Base-by-base conservation (phyloP, 1,140 invertebrate genomes). In the Spodoptera litura region DNA sequence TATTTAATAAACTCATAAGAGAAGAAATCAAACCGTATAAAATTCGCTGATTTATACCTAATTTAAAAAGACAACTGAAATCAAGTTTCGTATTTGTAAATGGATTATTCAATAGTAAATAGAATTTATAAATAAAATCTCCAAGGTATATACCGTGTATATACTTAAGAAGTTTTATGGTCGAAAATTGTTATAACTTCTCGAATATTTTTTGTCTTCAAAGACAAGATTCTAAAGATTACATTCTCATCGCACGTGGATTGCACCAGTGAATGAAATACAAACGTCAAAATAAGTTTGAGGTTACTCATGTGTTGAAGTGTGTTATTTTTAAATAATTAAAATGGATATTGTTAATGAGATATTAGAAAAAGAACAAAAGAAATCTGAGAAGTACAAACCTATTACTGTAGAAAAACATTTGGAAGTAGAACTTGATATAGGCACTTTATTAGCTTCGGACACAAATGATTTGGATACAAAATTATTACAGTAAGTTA, bases 401-500 rank as follows among this genome's bases (percentile, higher is more conserved):
- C 94, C 96, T 51, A 97, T 96, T 13, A 95, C 91, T 25, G 97
- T 97, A 27, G 95, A 97, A 55, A 97, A 97, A 87, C 96, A 97
- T 88, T 91, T 97, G 44, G 96, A 97, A 72, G 92, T 97, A 44
- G 96, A 97, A n/a, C 95, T 96, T 76, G 97, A 97, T 88, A 83
- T 97, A 75, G 97, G 97, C 78, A 96, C 95, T 25, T 92, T 97
- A 15, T 91, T 97, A 10, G 96, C 95, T 31, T 95, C 93, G 15
- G 97, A 97, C 88, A 95, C 95, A 61, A 97, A 97, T 87, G 95
- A 96, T 82, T 95, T 97, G 78, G 95, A 97, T 82, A 81, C 91
- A 49, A 95, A 95, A 83, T 86, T 90, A 75, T 85, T 97, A 20
- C 96, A 93, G 96, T 97, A 94, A 95, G 92, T 92, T 83, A 68